Base-by-base conservation (phyloP, 2,888 invertebrate species). In the Tipula lateralis region DNA sequence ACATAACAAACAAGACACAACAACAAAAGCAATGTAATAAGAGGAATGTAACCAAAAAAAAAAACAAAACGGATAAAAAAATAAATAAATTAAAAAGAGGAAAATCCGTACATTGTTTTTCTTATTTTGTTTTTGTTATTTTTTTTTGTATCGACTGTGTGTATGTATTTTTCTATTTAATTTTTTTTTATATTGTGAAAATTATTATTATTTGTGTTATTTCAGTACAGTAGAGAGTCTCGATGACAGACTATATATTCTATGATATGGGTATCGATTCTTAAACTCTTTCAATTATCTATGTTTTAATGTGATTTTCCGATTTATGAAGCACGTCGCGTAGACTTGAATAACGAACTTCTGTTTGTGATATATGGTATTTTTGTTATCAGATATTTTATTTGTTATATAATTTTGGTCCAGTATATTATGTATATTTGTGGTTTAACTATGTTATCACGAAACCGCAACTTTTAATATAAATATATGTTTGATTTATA, bases 391-490 rank as follows among this genome's bases (percentile, higher is more conserved):
- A 1, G 9, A 1, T 16, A 16, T 50, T 36, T 50, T 50, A 16
- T 50, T n/a, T n/a, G 16, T 4, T 50, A 2, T 5, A 16, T 4
- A 16, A 16, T 50, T 16, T 50, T 50, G 44, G 44, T 50, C 44
- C 44, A 50, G 4, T 16, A 16, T 16, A 16, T 36, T 9, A 9
- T 66, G 24, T 66, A 24, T 24, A 9, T 1, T 66, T 66, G 66
- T 66, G 66, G 66, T 66, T 66, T 66, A 66, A 66, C 66, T 66
- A 66, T 66, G 66, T 66, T 66, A 66, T 66, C 66, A 66, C 9
- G 66, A 66, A 24, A 66, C 66, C 66, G 66, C 66, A 24, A 66
- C 9, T 66, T n/a, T 66, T 24, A 19, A 66, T 24, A 66, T 50
- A 50, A 50, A 50, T 50, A 50, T 50, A 50, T 39, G 12, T 39